Percentiles rank a stretch among this genome's conserved stretches.
Conservation (phyloP, 2,888 invertebrate genomes). For the Iselma pallidipennis region DNA sequence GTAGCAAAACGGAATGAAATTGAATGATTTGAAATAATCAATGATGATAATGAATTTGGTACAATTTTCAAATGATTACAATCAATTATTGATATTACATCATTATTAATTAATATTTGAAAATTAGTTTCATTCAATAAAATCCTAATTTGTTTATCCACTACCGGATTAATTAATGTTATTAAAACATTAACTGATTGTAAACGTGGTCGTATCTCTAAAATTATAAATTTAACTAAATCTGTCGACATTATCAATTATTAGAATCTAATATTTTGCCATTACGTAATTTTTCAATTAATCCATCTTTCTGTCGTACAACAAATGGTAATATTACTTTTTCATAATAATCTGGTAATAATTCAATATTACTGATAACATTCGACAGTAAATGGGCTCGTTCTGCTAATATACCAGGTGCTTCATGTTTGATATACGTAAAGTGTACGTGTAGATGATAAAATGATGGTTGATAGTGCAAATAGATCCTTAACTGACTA, state of each 20-base stretch:
- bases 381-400: conserved; percentile 85
- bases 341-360: conserved; percentile 82
- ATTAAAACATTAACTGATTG: conserved; percentile 66
- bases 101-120: conserved; percentile 27
- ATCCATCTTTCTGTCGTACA: conserved; percentile 73
- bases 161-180: conserved; percentile 53
- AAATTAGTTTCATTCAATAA: conserved; percentile 32
- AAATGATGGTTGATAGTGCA: conserved; percentile 97
- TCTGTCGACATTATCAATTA: conserved; percentile 27
- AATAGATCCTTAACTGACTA: conserved; percentile 77
- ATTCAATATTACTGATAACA: conserved; percentile 88
- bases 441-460: conserved; percentile 97
- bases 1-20: conserved; percentile 51
- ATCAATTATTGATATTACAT: conserved; percentile 26
- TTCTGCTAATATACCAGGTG: conserved; percentile 82
- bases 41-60: conserved; percentile 46
- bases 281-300: conserved; percentile 68
- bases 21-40: conserved; percentile 41
- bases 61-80: conserved; percentile 38
- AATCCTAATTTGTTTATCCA: conserved; percentile 40
- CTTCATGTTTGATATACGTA: conserved; percentile 76
- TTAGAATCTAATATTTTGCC: conserved; percentile 58
- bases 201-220: conserved; percentile 64
- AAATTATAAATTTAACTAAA: conserved; percentile 59
- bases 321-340: conserved; percentile 80